Evolutionary conservation across 2,888 invertebrate genomes (phyloP).

Genomic region (Lumbricus terrestris): DNA sequence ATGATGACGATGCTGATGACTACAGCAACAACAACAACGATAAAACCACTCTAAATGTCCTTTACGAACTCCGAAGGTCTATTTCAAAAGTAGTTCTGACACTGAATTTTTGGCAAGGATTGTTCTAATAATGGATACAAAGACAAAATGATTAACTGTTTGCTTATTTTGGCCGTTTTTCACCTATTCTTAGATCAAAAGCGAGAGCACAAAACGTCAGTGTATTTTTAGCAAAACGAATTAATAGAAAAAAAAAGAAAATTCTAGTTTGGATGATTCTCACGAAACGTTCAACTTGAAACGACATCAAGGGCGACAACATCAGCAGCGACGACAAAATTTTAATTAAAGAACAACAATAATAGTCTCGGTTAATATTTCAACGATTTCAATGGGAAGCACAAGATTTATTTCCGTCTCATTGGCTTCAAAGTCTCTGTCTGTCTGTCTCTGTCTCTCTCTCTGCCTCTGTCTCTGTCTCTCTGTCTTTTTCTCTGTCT

Average conservation of each 20-base stretch:
- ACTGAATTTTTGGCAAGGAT: background rate
- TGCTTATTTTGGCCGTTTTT: no score
- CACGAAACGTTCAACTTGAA: background rate
- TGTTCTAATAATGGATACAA: background rate
- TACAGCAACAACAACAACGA: background rate
- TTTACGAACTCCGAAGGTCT: background rate
- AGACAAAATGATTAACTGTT: no score
- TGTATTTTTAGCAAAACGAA: no score
- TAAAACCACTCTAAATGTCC: background rate
- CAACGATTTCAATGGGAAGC: background rate
- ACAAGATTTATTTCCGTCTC: background rate
- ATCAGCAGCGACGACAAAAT: background rate
- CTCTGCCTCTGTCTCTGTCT: no score
- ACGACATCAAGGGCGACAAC: background rate
- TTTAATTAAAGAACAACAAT: background rate
- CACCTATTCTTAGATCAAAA: no score
- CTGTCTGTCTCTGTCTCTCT: no score
- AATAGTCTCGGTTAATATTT: background rate
- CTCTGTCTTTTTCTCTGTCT: no score
- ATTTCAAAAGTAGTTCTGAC: background rate
- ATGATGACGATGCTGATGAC: background rate
- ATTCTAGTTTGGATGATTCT: background rate
- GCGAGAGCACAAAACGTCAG: no score
- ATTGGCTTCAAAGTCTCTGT: background rate
- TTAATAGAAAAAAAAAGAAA: no score